Evolutionary conservation across 35 echinoderm and acorn worm genomes (phyloP).

Genomic region (Ophioderma brevispina): DNA sequence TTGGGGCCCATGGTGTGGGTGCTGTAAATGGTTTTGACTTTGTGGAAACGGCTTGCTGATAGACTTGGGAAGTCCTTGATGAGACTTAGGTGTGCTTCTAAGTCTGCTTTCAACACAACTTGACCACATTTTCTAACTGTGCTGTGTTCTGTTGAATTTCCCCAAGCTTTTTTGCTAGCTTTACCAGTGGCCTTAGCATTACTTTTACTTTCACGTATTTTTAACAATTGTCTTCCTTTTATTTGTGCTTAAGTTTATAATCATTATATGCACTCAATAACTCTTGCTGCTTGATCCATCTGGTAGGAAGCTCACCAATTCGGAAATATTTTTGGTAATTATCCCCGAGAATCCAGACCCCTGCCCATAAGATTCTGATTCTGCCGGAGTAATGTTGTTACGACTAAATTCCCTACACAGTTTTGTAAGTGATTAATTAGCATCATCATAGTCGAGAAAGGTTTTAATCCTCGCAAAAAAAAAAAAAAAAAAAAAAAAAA

Average conservation of each 20-base stretch:
- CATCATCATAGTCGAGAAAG: slow-evolving; percentile 42
- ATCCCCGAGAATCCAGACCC: slow-evolving; percentile 52
- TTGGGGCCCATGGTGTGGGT: slow-evolving; percentile 6
- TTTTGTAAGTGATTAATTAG: slow-evolving; percentile 72
- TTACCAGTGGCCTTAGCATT: slow-evolving; percentile 47
- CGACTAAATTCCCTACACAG: slow-evolving; percentile 76
- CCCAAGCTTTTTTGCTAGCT: slow-evolving; percentile 14
- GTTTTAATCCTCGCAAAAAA: slow-evolving; percentile 62
- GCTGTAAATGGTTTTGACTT: slow-evolving; percentile 6
- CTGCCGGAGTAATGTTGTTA: slow-evolving; percentile 30
- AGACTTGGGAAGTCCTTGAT: slow-evolving; percentile 82
- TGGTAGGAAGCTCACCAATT: slow-evolving; percentile 90
- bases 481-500: no score
- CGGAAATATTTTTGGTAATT: slow-evolving; percentile 78
- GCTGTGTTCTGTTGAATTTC: slow-evolving; percentile 1
- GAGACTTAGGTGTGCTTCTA: slow-evolving; percentile 66
- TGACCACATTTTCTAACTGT: slow-evolving; percentile 67
- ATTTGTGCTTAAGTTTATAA: not conserved
- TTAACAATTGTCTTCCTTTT: slow-evolving; percentile 35
- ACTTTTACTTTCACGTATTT: slow-evolving; percentile 28
- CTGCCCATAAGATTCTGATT: slow-evolving; percentile 76
- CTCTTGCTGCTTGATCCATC: slow-evolving; percentile 82
- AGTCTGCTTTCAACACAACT: slow-evolving; percentile 32
- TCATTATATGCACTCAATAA: slow-evolving; percentile 66
- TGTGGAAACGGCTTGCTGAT: not conserved